Evolutionary conservation across 2,888 invertebrate genomes (phyloP).

Genomic region (Agrochola circellaris): DNA sequence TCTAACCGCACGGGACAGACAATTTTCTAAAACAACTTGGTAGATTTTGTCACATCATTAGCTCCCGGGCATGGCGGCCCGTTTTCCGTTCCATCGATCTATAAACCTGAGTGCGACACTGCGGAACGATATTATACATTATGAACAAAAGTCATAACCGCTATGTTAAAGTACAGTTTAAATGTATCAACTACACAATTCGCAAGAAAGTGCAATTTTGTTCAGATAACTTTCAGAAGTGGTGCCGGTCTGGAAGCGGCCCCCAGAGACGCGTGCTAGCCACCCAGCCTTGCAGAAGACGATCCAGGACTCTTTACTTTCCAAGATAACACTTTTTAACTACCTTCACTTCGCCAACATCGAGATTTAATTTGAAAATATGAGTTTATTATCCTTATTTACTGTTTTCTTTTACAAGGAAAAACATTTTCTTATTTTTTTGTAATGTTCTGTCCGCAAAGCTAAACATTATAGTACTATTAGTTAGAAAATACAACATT

Average conservation of each 20-base stretch:
- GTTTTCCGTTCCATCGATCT: conserved; percentile 42
- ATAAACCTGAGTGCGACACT: conserved; percentile 8
- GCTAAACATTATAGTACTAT: conserved; percentile 39
- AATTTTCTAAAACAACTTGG: conserved; percentile 52
- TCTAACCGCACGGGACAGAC: conserved; percentile 26
- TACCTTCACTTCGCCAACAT: conserved; percentile 53
- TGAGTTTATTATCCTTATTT: conserved; percentile 60
- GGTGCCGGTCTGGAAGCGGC: conserved; percentile 46
- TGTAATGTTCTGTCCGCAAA: conserved; percentile 28
- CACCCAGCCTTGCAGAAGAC: conserved; percentile 44
- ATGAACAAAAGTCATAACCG: conserved; percentile 52
- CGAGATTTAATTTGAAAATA: conserved; percentile 58
- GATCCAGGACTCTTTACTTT: conserved; percentile 61
- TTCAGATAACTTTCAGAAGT: conserved; percentile 61
- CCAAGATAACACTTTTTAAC: conserved; percentile 67
- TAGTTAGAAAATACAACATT: conserved; percentile 32
- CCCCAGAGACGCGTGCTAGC: conserved; percentile 59
- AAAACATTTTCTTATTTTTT: conserved; percentile 42
- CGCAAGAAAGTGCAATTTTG: conserved; percentile 65
- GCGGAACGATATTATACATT: conserved; percentile 35
- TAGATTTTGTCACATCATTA: conserved; percentile 59
- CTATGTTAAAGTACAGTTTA: conserved; percentile 52
- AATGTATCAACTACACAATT: conserved; percentile 60
- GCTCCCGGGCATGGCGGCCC: conserved; percentile 34
- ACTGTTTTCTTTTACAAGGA: conserved; percentile 43